These are phyloP conservation scores for Leptobrachium leishanense DNA, from an alignment of 2,113 vertebrate species.

Conservation along the genomic window DNA sequence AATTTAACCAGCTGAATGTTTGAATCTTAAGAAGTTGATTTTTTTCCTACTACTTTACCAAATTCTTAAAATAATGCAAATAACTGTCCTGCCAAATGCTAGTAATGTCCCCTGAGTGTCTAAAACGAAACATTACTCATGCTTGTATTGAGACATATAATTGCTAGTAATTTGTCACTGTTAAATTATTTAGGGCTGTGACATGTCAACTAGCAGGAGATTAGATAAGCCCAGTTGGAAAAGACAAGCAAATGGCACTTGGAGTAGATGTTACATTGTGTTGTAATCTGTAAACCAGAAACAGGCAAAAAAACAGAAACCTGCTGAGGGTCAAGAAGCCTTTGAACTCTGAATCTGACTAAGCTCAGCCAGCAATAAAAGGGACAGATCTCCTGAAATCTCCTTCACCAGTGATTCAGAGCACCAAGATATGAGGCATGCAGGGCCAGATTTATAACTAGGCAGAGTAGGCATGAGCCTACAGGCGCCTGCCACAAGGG, in stretches of 20 bases:
- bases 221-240: slow-evolving; percentile 12
- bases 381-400: no score
- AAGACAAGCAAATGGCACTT: slow-evolving; percentile 17
- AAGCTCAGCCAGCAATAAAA: background rate
- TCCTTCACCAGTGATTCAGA: no score
- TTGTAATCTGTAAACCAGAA: slow-evolving; percentile 3
- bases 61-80: background rate
- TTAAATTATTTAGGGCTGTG: slow-evolving; percentile 38
- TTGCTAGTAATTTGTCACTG: slow-evolving; percentile 41
- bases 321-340: background rate
- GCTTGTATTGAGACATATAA: slow-evolving; percentile 16
- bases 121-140: background rate
- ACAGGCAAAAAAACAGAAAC: no score
- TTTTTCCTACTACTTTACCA: background rate
- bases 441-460: no score
- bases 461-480: no score
- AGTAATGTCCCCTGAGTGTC: slow-evolving; percentile 5
- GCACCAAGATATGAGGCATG: no score
- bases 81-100: background rate
- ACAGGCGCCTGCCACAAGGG: no score
- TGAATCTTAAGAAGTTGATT: no score
- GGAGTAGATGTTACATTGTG: slow-evolving; percentile 15
- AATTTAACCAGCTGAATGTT: no score
- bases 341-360: background rate
- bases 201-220: slow-evolving; percentile 24